Percentiles rank a stretch among this genome's conserved stretches.
These are phyloP conservation scores for Dicyrtoma fusca DNA, from an alignment of 2,888 invertebrate genomes.

Conservation along the genomic window DNA sequence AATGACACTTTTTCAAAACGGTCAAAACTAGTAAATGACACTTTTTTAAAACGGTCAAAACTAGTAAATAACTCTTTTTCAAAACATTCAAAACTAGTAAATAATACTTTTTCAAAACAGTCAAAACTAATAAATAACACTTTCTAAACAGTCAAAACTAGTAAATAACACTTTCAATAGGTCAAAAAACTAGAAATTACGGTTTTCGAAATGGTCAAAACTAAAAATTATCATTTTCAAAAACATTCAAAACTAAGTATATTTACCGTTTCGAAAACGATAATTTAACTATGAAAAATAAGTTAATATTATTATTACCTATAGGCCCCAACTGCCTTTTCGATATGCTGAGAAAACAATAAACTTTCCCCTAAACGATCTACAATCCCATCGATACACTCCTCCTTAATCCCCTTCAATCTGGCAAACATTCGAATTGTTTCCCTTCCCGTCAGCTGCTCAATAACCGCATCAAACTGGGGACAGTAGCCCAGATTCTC, in stretches of 20 bases:
- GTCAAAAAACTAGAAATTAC: too few relatives aligned
- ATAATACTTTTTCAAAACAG: too few relatives aligned
- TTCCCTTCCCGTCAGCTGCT: slow-evolving; percentile 72
- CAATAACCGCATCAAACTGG: slow-evolving; percentile 74
- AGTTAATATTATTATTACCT: slow-evolving; percentile 31
- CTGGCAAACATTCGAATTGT: slow-evolving; percentile 68
- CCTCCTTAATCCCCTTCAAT: slow-evolving; percentile 66
- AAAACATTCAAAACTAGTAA: too few relatives aligned
- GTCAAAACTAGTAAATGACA: too few relatives aligned
- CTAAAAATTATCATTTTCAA: not conserved
- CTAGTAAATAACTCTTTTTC: too few relatives aligned
- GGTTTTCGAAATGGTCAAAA: too few relatives aligned
- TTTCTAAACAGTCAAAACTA: too few relatives aligned
- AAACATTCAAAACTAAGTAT: not conserved
- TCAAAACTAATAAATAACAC: too few relatives aligned
- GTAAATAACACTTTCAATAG: too few relatives aligned
- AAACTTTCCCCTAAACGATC: slow-evolving; percentile 64
- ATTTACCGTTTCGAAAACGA: not conserved
- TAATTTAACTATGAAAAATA: slow-evolving; percentile 14
- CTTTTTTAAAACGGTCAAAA: too few relatives aligned
- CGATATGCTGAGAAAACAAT: slow-evolving; percentile 67
- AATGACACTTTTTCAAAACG: too few relatives aligned
- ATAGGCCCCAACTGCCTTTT: slow-evolving; percentile 65
- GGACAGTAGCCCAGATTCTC: slow-evolving; percentile 70
- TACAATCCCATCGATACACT: slow-evolving; percentile 60